Conservation (phyloP, 2,797 vertebrate species). For the Hephaestus fuliginosus region DNA sequence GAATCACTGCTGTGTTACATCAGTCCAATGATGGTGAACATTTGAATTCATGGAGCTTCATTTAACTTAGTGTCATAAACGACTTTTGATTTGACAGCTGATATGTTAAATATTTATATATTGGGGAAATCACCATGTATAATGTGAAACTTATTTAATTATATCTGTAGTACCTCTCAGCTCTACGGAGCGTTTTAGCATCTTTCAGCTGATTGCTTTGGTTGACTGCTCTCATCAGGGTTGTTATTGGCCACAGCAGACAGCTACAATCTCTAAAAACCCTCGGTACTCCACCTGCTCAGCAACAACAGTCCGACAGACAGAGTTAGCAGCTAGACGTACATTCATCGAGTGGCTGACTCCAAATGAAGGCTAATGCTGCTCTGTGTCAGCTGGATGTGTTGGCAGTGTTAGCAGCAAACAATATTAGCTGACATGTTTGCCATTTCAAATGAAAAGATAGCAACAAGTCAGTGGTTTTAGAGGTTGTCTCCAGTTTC, state of each 20-base stretch:
- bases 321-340: neutral
- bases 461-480: neutral
- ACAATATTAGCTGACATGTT: neutral
- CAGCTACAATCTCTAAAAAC: too few relatives aligned
- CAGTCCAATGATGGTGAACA: neutral
- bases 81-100: neutral
- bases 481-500: too few relatives aligned
- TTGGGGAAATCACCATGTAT: neutral
- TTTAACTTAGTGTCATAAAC: neutral
- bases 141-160: neutral
- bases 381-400: neutral
- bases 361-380: neutral
- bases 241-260: neutral
- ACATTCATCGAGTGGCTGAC: neutral
- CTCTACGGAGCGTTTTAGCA: neutral
- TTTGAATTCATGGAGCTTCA: neutral
- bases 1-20: neutral
- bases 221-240: neutral
- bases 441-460: neutral
- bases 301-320: neutral
- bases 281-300: too few relatives aligned
- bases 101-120: neutral
- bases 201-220: neutral
- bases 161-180: neutral
- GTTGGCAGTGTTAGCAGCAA: neutral